phyloP scores from a whole-genome alignment of 92 coral and sea anemone genomes.

The Bergia puertoricense region DNA sequence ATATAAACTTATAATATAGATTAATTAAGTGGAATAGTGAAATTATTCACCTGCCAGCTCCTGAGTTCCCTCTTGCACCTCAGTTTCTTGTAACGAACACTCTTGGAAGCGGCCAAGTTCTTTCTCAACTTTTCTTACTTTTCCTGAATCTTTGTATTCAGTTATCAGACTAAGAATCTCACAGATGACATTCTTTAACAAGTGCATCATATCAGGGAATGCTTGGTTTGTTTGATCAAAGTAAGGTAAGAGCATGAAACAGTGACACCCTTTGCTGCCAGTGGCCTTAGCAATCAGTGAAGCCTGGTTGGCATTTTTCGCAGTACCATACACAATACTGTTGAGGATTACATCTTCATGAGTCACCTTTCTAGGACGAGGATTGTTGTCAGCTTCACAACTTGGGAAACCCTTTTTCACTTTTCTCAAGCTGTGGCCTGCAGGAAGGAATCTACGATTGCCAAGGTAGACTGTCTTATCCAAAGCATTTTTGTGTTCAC shows the following conservation, averaged over 20 bases:
- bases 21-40: too few species aligned
- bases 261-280: slow-evolving; percentile 53
- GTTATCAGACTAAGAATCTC: slow-evolving; percentile 43
- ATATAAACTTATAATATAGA: too few species aligned
- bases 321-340: slow-evolving; percentile 58
- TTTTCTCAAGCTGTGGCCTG: slow-evolving; percentile 31
- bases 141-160: slow-evolving; percentile 48
- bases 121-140: slow-evolving; percentile 52
- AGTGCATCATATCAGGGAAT: slow-evolving; percentile 63
- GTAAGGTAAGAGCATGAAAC: slow-evolving; percentile 61
- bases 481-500: slow-evolving; percentile 6
- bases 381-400: slow-evolving; percentile 26
- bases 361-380: slow-evolving; percentile 30
- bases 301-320: slow-evolving; percentile 55
- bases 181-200: slow-evolving; percentile 49
- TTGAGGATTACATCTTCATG: slow-evolving; percentile 38
- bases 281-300: slow-evolving; percentile 43
- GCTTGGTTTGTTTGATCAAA: slow-evolving; percentile 52
- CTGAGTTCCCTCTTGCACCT: slow-evolving; percentile 7
- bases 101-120: slow-evolving; percentile 44
- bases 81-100: slow-evolving; percentile 1
- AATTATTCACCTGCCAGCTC: neutral
- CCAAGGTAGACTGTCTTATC: slow-evolving; percentile 45
- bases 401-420: slow-evolving; percentile 27
- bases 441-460: slow-evolving; percentile 49